Evolutionary conservation across 2,113 vertebrate genomes (phyloP), one percentile per base, ranked within the genome.

Genomic region (Oryzias melastigma): DNA sequence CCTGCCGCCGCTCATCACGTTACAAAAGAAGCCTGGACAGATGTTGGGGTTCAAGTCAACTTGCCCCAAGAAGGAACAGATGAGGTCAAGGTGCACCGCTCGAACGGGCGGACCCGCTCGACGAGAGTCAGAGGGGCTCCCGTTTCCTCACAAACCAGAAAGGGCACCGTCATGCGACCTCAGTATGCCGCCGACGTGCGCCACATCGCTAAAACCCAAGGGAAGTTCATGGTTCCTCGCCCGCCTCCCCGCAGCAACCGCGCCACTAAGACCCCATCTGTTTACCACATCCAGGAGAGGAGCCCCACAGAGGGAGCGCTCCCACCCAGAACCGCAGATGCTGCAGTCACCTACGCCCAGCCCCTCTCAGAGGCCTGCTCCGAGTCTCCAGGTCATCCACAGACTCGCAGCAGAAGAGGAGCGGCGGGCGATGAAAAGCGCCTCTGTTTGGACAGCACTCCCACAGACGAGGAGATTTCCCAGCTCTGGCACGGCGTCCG

Each of bases 391-490:
- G 86, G 78, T 64, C 88, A 74, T 35, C 89, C 86, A 29, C 79
- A 84, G 27, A 52, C 46, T 20, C 75, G 61, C 46, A 70, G 53
- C 16, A 63, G 68, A 7, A 53, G 65, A 20, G 80, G 68, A 61
- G 62, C 63, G 65, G 20, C 59, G 59, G 78, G 49, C 35, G 67
- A 77, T 78, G 90, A 92, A 78, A 92, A 84, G 19, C 80, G 75
- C 59, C 80, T 91, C 29, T 65, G 76, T 77, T 78, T 91, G 63
- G 77, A 87, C 57, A 88, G 65, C 65, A 92, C 78, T 19, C 92
- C 92, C 78, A 91, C 92, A 60, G 92, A 94, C 80, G 93, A 94
- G 68, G 92, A 95, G 86, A 93, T 93, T 74, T 80, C 88, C 46
- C 68, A 87, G 67, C 85, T 90, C 18, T 92, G 94, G 91, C 88